Evolutionary conservation across 2,888 invertebrate genomes (phyloP).

Genomic region (Euproctis similis): DNA sequence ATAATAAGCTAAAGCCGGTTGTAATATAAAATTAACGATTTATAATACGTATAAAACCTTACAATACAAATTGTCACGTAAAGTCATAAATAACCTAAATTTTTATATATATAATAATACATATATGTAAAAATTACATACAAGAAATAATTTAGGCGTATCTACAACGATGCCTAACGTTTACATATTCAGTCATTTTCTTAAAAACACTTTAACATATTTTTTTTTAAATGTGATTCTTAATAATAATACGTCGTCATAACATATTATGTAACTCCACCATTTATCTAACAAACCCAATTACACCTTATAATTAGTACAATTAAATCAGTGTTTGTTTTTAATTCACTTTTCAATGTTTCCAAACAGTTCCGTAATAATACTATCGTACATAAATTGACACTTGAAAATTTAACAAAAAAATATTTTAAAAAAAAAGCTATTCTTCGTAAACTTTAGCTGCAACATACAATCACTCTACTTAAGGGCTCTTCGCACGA

Average conservation of each 20-base stretch:
- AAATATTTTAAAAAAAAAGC: conserved; percentile 1
- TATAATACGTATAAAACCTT: conserved; percentile 33
- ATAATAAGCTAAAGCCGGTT: conserved; percentile 24
- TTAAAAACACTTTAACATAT: conserved; percentile 52
- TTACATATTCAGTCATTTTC: conserved; percentile 65
- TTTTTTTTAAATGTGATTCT: conserved; percentile 11
- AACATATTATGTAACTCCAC: too few relatives aligned
- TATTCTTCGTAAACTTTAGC: background rate
- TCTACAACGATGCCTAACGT: conserved; percentile 55
- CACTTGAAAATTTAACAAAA: background rate
- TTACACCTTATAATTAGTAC: conserved; percentile 11
- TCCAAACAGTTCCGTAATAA: conserved; percentile 3
- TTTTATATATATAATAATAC: conserved; percentile 40
- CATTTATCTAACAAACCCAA: conserved; percentile 9
- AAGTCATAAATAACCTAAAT: conserved; percentile 26
- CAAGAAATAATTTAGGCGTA: conserved; percentile 54
- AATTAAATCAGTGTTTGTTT: conserved; percentile 18
- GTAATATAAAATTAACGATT: conserved; percentile 23
- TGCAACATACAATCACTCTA: conserved; percentile 1
- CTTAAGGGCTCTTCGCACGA: too few relatives aligned
- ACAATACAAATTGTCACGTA: conserved; percentile 27
- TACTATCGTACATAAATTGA: conserved; percentile 7
- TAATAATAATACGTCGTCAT: conserved; percentile 7
- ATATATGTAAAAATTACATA: conserved; percentile 53
- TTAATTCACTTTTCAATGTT: conserved; percentile 16